These are phyloP conservation scores for Mylabris sibirica DNA, from an alignment of 2,888 invertebrate genomes.

Conservation along the genomic window DNA sequence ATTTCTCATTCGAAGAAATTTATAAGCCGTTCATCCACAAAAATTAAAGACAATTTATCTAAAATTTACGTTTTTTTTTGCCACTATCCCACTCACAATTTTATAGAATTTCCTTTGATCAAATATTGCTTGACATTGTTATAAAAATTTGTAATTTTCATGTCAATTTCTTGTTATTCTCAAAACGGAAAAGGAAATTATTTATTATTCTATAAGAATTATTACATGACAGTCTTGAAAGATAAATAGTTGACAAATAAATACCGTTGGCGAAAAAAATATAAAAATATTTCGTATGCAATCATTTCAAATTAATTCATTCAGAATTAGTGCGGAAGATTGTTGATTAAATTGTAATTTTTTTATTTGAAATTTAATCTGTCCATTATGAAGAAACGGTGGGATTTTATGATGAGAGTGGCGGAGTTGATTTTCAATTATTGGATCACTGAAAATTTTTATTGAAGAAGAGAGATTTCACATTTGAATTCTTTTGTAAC, in stretches of 20 bases:
- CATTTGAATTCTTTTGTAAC: too few species aligned
- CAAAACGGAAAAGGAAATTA: constrained; percentile 1
- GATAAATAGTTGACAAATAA: neutral
- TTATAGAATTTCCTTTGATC: neutral
- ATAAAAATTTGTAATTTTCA: neutral
- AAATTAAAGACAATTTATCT: neutral
- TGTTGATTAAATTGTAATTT: too few species aligned
- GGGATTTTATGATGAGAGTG: too few species aligned
- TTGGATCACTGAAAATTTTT: too few species aligned
- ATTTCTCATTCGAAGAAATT: neutral
- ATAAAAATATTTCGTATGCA: neutral
- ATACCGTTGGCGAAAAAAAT: neutral
- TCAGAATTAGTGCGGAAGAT: too few species aligned
- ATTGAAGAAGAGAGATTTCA: too few species aligned
- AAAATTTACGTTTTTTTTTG: too few species aligned
- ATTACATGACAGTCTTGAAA: neutral
- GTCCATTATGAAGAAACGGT: too few species aligned
- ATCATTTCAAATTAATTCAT: too few species aligned
- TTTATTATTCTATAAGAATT: neutral
- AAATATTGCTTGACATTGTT: neutral
- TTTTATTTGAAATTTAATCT: too few species aligned
- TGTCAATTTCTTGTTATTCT: neutral
- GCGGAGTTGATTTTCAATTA: too few species aligned
- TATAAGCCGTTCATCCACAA: neutral
- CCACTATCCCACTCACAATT: too few species aligned